Evolutionary conservation across 53 echinoderm and acorn worm species (phyloP), one percentile per base, ranked within the genome.

Genomic region (Apostichopus leukothele): DNA sequence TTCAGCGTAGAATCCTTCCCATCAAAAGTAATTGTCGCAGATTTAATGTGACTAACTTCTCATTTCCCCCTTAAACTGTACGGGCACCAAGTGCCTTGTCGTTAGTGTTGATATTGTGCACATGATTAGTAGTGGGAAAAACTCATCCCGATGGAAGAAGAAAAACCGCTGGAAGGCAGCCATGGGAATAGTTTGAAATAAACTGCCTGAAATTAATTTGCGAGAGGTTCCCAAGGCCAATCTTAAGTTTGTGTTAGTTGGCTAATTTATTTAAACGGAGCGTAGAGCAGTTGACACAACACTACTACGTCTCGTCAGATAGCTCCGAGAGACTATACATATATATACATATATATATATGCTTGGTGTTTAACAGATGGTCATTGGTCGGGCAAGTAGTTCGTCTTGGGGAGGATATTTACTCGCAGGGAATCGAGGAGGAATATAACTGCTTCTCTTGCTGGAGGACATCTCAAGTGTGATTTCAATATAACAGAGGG

Each of bases 201-300:
- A 39, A 50, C 51, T 79, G 13, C 52, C 18, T 51, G 51, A 79
- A 79, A 79, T 79, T 79, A 79, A 79, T 79, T 79, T 79, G 18
- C 8, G 18, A 27, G 53, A 79, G 79, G 16, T 53, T 52, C 53
- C 79, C 79, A 63, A 63, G 63, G 63, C 63, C 63, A 6, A 63
- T 63, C 63, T 63, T 63, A 63, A 9, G 63, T 7, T 16, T 63
- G 16, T 63, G 63, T 13, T 63, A 9, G 63, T 63, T 63, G 11
- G 8, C 63, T 63, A 63, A 63, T 63, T 63, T 63, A 39, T 39
- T 39, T 63, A 63, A 13, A 63, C 63, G 16, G 9, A 3, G 16
- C 16, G 63, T 63, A 39, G 39, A 39, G 39, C 39, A 39, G 3
- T 39, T 39, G 39, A 39, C 39, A 39, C 39, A 39, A 39, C 39